A percentile compares a stretch with the other conserved stretches of the same genome.
Evolutionary conservation across 2,797 vertebrate genomes (phyloP).

Genomic region (Gymnoscopelus microlampas): DNA sequence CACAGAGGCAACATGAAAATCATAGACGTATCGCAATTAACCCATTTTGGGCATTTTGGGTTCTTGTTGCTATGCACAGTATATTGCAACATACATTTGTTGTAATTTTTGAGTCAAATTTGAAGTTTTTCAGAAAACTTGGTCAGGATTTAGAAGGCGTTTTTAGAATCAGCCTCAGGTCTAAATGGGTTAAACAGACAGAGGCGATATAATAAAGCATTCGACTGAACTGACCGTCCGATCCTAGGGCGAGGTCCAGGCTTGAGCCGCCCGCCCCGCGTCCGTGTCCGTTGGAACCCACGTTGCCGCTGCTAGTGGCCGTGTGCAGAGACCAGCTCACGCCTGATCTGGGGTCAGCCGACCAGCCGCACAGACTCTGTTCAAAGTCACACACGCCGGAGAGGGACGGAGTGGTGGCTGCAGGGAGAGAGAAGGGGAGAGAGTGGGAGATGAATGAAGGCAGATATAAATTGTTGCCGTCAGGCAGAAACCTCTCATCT

Average conservation of each 20-base stretch:
- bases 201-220: no score
- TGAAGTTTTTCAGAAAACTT: no score
- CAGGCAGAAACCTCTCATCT: no score
- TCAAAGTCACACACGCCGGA: slow-evolving; percentile 95
- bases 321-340: slow-evolving; percentile 88
- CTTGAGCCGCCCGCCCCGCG: slow-evolving; percentile 68
- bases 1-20: no score
- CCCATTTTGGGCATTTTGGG: no score
- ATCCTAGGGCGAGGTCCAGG: slow-evolving; percentile 74
- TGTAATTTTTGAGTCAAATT: no score
- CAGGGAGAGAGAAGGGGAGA: slow-evolving; percentile 10
- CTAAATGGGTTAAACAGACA: no score
- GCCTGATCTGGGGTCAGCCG: slow-evolving; percentile 87
- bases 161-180: no score
- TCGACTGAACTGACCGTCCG: slow-evolving; percentile 73
- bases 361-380: slow-evolving; percentile 91
- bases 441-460: slow-evolving; percentile 3
- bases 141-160: no score
- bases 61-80: no score
- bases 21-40: no score
- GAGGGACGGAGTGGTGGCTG: slow-evolving; percentile 78
- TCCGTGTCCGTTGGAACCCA: slow-evolving; percentile 51
- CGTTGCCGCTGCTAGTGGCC: slow-evolving; percentile 55
- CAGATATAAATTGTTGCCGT: not conserved
- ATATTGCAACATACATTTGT: no score